Evolutionary conservation across 2,888 invertebrate genomes (phyloP).

Genomic region (Anagyrus pseudococci): DNA sequence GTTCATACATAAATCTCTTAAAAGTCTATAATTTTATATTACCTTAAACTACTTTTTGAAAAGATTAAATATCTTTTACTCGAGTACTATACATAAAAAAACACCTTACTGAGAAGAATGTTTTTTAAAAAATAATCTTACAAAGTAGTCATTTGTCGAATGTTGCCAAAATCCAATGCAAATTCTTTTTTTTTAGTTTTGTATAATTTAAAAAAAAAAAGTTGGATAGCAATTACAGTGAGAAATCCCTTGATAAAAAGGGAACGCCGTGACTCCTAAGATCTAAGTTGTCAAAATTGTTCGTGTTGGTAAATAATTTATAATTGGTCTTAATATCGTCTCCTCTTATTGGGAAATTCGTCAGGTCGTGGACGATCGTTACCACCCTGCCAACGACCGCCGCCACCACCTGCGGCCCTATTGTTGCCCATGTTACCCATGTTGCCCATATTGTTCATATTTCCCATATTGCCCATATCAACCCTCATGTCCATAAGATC

Average conservation of each 20-base stretch:
- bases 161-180: too few relatives aligned
- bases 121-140: too few relatives aligned
- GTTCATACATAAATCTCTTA: conserved; percentile 2
- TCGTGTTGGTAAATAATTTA: too few relatives aligned
- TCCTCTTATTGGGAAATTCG: conserved; percentile 72
- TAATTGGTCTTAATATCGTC: conserved; percentile 70
- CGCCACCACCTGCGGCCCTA: conserved; percentile 59
- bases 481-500: conserved; percentile 62
- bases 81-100: neutral
- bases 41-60: neutral
- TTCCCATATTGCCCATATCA: conserved; percentile 58
- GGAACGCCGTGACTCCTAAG: too few relatives aligned
- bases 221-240: too few relatives aligned
- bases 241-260: too few relatives aligned
- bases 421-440: conserved; percentile 39
- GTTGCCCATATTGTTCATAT: conserved; percentile 40
- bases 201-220: neutral
- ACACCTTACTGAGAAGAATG: neutral
- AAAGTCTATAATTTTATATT: neutral
- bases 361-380: conserved; percentile 69
- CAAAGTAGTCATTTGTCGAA: too few relatives aligned
- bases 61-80: neutral
- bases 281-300: too few relatives aligned
- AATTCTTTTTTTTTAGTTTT: too few relatives aligned
- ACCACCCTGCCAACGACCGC: conserved; percentile 59